phyloP scores from a whole-genome alignment of 2,888 invertebrate species.

The Lasiommata megera region DNA sequence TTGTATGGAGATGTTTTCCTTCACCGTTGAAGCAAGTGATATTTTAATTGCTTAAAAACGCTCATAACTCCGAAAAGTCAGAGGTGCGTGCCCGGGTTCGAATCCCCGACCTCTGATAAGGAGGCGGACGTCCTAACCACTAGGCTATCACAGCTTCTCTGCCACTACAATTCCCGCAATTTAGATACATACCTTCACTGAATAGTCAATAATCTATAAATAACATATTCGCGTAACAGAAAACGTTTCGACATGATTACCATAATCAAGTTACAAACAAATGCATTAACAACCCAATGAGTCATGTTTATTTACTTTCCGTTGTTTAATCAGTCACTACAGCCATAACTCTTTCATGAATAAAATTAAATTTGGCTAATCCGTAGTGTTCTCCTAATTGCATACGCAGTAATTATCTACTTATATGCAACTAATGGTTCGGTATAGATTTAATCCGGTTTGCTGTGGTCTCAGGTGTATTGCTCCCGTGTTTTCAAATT shows the following conservation, averaged over 20 bases:
- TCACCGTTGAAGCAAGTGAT: too few species aligned
- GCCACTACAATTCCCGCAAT: neutral
- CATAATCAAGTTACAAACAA: slow-evolving; percentile 36
- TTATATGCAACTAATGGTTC: neutral
- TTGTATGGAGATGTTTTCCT: too few species aligned
- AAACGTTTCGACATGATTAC: slow-evolving; percentile 21
- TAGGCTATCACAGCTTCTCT: neutral
- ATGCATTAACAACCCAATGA: slow-evolving; percentile 50
- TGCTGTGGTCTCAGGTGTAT: neutral
- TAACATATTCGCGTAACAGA: slow-evolving; percentile 1
- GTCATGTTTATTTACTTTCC: slow-evolving; percentile 58
- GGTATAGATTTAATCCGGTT: neutral
- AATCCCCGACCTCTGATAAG: too few species aligned
- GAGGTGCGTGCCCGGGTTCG: too few species aligned
- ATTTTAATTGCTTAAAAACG: too few species aligned
- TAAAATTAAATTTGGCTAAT: slow-evolving; percentile 54
- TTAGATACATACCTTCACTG: neutral
- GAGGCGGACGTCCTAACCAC: too few species aligned
- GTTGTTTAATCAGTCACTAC: slow-evolving; percentile 61
- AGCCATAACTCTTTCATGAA: slow-evolving; percentile 44
- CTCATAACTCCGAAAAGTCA: too few species aligned
- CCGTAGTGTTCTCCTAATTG: slow-evolving; percentile 62
- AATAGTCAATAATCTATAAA: neutral
- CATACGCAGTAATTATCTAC: slow-evolving; percentile 28
- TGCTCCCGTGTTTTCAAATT: neutral